Percentiles rank a stretch among this genome's conserved stretches.
Evolutionary conservation across 1,140 invertebrate species (phyloP).

Genomic region (Drosophila repleta): DNA sequence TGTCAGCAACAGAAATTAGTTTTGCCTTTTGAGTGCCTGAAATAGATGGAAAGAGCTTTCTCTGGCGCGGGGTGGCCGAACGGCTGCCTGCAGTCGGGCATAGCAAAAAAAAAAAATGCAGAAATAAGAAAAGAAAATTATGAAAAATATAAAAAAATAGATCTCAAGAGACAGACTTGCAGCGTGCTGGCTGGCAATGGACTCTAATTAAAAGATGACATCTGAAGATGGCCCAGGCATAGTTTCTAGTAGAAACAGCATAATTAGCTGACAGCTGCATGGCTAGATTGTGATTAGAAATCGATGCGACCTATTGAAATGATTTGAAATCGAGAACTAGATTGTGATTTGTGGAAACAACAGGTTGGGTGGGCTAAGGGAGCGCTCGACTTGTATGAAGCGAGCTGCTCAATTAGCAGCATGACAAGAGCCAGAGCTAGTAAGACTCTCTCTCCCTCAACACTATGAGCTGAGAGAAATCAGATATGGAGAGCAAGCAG

Average conservation of each 20-base stretch:
- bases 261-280: constrained; percentile 61
- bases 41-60: constrained; percentile 13
- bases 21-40: constrained; percentile 55
- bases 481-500: no score
- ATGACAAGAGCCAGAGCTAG: no score
- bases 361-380: not conserved
- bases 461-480: no score
- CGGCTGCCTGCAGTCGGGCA: not conserved
- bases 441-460: no score
- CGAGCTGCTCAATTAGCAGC: no score
- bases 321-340: not conserved
- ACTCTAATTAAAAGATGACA: constrained; percentile 62
- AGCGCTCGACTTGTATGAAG: not conserved
- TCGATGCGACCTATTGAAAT: constrained; percentile 1
- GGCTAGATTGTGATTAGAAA: constrained; percentile 8
- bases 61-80: not conserved
- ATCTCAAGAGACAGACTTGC: not conserved
- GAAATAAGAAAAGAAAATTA: constrained; percentile 10
- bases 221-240: constrained; percentile 13
- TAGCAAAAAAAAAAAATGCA: not conserved
- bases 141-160: not conserved
- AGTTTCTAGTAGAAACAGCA: constrained; percentile 24
- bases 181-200: not conserved
- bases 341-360: no score
- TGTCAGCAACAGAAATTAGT: constrained; percentile 76